phyloP scores from a whole-genome alignment of 2,888 invertebrate genomes.

The Stenodera caucasica region DNA sequence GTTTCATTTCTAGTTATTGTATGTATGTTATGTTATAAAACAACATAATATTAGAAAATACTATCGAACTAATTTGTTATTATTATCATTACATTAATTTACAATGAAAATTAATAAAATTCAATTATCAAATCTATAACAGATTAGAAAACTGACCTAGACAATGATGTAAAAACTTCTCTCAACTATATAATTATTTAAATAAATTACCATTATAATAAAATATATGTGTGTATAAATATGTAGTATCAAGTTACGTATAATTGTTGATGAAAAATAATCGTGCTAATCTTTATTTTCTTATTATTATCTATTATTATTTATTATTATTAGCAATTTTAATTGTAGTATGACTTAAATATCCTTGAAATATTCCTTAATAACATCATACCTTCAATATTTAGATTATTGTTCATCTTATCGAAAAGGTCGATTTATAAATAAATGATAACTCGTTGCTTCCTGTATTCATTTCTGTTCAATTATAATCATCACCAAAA shows the following conservation, averaged over 20 bases:
- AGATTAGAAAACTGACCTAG: slow-evolving; percentile 11
- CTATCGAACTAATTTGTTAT: no score
- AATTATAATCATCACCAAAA: background rate
- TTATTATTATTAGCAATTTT: slow-evolving; percentile 10
- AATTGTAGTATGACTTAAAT: slow-evolving; percentile 11
- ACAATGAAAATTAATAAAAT: background rate
- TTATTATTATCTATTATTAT: background rate
- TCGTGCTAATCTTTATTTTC: background rate
- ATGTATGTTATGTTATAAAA: no score
- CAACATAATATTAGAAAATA: slow-evolving; percentile 6
- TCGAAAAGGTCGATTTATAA: slow-evolving; percentile 24
- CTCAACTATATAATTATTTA: slow-evolving; percentile 6
- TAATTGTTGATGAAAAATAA: slow-evolving; percentile 1
- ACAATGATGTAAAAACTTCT: slow-evolving; percentile 6
- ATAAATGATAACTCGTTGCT: slow-evolving; percentile 21
- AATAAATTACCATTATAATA: background rate
- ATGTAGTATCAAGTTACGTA: background rate
- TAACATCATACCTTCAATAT: slow-evolving; percentile 9
- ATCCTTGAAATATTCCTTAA: slow-evolving; percentile 17
- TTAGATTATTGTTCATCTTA: slow-evolving; percentile 16
- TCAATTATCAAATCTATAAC: background rate
- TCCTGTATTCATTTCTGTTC: slow-evolving; percentile 15
- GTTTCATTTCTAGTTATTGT: no score
- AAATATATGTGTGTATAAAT: background rate
- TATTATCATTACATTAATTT: no score